phyloP scores from a whole-genome alignment of 1,140 invertebrate genomes.

The Drosophila takahashii region DNA sequence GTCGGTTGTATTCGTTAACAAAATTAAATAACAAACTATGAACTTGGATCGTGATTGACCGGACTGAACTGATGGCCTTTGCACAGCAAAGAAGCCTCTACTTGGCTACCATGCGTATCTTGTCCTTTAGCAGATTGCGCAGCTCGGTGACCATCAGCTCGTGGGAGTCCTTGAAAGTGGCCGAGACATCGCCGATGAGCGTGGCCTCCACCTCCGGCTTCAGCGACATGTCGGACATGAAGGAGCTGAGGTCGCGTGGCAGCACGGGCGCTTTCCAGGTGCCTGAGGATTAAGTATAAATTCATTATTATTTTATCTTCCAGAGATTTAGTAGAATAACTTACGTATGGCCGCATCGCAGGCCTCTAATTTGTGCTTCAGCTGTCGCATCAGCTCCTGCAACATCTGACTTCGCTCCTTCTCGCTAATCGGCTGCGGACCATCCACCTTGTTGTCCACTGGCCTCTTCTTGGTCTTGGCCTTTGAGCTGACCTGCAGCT shows the following conservation, averaged over 20 bases:
- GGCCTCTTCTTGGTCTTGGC: slow-evolving; percentile 67
- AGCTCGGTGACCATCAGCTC: slow-evolving; percentile 80
- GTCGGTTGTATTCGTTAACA: slow-evolving; percentile 51
- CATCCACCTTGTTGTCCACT: slow-evolving; percentile 53
- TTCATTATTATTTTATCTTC: neutral
- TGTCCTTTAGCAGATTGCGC: slow-evolving; percentile 79
- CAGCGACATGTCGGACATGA: slow-evolving; percentile 82
- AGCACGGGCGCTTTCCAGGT: slow-evolving; percentile 74
- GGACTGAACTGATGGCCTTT: slow-evolving; percentile 39
- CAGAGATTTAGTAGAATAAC: neutral
- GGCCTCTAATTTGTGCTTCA: slow-evolving; percentile 75
- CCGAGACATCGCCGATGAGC: slow-evolving; percentile 75
- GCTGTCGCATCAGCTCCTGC: slow-evolving; percentile 73
- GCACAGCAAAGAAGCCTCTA: slow-evolving; percentile 68
- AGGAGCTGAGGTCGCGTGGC: slow-evolving; percentile 72
- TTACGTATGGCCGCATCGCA: slow-evolving; percentile 75
- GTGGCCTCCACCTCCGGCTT: slow-evolving; percentile 80
- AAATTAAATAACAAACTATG: slow-evolving; percentile 78
- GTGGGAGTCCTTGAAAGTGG: slow-evolving; percentile 82
- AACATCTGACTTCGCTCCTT: slow-evolving; percentile 78
- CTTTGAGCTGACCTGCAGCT: slow-evolving; percentile 70
- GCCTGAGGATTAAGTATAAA: slow-evolving; percentile 24
- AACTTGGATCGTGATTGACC: slow-evolving; percentile 44
- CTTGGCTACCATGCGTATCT: slow-evolving; percentile 80
- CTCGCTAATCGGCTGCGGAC: slow-evolving; percentile 60